Conservation (phyloP, 2,888 invertebrate genomes). For the Vesta saturnalis region DNA sequence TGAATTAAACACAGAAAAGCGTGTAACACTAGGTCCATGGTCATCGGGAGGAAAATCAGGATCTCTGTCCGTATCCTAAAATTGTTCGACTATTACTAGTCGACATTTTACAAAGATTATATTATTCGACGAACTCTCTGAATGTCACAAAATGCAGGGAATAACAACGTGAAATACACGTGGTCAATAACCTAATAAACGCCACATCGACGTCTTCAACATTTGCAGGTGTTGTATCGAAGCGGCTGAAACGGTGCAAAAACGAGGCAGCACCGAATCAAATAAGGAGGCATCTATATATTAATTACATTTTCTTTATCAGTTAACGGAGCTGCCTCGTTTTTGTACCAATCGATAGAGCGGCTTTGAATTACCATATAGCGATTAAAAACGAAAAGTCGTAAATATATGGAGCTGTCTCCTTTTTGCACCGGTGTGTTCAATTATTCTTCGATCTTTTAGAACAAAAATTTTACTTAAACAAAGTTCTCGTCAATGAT, state of each 20-base stretch:
- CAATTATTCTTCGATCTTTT: too few species aligned
- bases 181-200: conserved; percentile 12
- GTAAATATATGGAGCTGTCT: neutral
- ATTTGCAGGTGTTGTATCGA: conserved; percentile 6
- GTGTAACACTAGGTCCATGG: conserved; percentile 32
- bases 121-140: conserved; percentile 6
- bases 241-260: conserved; percentile 15
- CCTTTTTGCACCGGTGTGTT: conserved; percentile 1
- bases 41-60: conserved; percentile 33
- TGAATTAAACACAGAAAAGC: conserved; percentile 31
- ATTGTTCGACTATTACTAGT: conserved; percentile 21
- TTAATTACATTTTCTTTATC: conserved; percentile 6
- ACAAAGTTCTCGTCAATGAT: too few species aligned
- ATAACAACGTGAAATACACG: conserved; percentile 15
- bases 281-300: conserved; percentile 26
- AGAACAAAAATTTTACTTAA: too few species aligned
- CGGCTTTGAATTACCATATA: neutral
- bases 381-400: neutral
- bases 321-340: too few species aligned
- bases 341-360: too few species aligned
- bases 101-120: conserved; percentile 20
- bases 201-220: neutral
- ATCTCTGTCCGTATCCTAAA: conserved; percentile 31
- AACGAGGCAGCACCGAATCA: conserved; percentile 23
- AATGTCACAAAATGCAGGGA: conserved; percentile 12